Base-by-base conservation (phyloP, 1,140 invertebrate genomes). In the Ptiloglossa arizonensis region DNA sequence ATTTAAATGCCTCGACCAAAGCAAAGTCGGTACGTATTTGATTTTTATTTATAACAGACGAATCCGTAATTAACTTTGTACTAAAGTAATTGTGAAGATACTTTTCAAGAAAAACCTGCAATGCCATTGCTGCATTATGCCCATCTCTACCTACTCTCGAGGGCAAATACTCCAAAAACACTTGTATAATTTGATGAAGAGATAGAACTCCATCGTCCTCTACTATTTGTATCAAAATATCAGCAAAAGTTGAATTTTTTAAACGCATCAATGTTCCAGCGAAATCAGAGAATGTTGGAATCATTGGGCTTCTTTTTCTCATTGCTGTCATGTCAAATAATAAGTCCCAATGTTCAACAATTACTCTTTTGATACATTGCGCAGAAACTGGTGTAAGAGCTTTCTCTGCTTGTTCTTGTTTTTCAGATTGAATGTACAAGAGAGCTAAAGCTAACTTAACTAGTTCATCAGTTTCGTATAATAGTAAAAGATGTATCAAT, bases 91-190 rank as follows among this genome's bases (percentile, higher is more conserved):
- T 81, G 9, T 91, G 87, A 32, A 94, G 88, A 80, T 94, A 94
- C 35, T 86, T 90, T 84, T 94, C 94, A n/a, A 94, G 87, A 32
- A 93, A 94, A 32, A 92, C 83, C 77, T 94, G 94, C 15, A 95
- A 86, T 4, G 94, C 93, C 4, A 88, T 82, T 27, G 93, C 93
- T 8, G 93, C 93, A 46, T 91, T 91, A 32, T 92, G 93, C 0
- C 93, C 93, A 76, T 94, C 93, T 57, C 91, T 89, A 5, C 94
- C 93, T n/a, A 94, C 93, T 50, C 93, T 88, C 1, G 93, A 94
- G 0, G 94, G 94, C 24, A 95, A 82, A 86, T 94, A 94, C 29
- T 94, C 94, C 35, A 94, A 79, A 81, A 95, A 95, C 9, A 94
- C 92, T 88, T 94, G 93, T 63, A 95, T 92, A 44, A 94, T 87